These are phyloP conservation scores for Columba livia DNA, from an alignment of 2,113 vertebrate species.

Conservation along the genomic window DNA sequence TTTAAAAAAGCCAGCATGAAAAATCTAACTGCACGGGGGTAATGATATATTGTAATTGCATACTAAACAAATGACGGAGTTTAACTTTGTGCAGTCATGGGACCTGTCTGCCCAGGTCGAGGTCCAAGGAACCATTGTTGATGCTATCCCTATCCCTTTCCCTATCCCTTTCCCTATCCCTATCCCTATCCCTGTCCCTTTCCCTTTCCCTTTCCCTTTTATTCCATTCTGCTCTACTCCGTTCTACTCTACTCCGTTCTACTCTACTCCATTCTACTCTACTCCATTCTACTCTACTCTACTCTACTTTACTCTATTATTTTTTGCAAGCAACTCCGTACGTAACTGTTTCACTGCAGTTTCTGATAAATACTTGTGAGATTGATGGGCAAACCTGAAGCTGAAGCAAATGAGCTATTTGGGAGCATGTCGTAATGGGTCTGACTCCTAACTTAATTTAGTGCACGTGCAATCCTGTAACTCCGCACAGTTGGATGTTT, in stretches of 20 bases:
- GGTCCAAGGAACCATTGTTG: neutral
- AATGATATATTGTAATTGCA: neutral
- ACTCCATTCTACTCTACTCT: too few species aligned
- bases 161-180: too few species aligned
- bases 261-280: too few species aligned
- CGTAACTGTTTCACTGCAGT: neutral
- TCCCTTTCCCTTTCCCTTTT: too few species aligned
- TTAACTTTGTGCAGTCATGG: neutral
- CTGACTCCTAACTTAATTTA: neutral
- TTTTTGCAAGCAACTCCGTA: neutral
- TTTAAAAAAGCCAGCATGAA: neutral
- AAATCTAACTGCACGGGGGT: neutral
- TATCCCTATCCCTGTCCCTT: too few species aligned
- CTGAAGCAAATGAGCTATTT: neutral
- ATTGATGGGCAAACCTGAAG: neutral
- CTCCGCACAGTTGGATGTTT: neutral
- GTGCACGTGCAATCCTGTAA: accelerated
- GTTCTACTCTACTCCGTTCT: neutral
- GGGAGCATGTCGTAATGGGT: too few species aligned
- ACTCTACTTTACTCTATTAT: neutral
- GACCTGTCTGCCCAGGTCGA: neutral
- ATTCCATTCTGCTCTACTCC: neutral
- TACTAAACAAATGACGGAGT: neutral
- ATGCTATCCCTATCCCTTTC: too few species aligned
- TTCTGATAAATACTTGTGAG: neutral